Evolutionary conservation across 64 coral and sea anemone species (phyloP).

Genomic region (Dendrophyllia cribrosa): DNA sequence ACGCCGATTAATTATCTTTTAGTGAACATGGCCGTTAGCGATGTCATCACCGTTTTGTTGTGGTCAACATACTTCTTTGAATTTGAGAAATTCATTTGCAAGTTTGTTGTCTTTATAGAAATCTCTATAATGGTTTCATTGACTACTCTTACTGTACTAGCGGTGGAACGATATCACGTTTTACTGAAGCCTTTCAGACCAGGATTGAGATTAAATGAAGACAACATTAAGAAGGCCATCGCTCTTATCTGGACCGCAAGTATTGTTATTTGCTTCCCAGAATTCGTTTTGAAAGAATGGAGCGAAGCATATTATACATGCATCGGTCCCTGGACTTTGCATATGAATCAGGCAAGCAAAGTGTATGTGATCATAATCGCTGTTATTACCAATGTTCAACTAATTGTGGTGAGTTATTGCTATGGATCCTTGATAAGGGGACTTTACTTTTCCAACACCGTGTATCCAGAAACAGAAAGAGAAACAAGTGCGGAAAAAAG

Average conservation of each 20-base stretch:
- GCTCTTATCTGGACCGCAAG: not conserved
- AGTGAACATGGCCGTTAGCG: not conserved
- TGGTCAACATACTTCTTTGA: not conserved
- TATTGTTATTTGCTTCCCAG: not conserved
- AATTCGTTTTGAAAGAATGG: not conserved
- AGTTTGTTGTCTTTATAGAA: not conserved
- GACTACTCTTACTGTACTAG: too few species aligned
- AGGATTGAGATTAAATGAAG: not conserved
- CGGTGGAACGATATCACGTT: too few species aligned
- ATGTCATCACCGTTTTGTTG: not conserved
- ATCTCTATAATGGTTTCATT: not conserved
- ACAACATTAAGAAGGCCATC: not conserved
- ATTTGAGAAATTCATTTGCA: not conserved
- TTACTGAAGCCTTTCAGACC: not conserved
- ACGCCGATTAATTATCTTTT: not conserved
- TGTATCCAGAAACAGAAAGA: not conserved
- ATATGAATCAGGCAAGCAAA: not conserved
- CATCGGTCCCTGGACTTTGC: not conserved
- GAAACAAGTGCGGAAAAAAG: not conserved
- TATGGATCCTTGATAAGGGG: slow-evolving; percentile 48
- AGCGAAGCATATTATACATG: not conserved
- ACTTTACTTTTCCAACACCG: slow-evolving; percentile 49
- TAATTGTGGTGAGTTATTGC: slow-evolving; percentile 1
- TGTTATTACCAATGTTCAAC: not conserved
- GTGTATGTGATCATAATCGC: not conserved